Percentiles rank a stretch among this genome's conserved stretches.
These are phyloP conservation scores for Ostrea denselamellosa DNA, from an alignment of 1,140 invertebrate species.

Conservation along the genomic window DNA sequence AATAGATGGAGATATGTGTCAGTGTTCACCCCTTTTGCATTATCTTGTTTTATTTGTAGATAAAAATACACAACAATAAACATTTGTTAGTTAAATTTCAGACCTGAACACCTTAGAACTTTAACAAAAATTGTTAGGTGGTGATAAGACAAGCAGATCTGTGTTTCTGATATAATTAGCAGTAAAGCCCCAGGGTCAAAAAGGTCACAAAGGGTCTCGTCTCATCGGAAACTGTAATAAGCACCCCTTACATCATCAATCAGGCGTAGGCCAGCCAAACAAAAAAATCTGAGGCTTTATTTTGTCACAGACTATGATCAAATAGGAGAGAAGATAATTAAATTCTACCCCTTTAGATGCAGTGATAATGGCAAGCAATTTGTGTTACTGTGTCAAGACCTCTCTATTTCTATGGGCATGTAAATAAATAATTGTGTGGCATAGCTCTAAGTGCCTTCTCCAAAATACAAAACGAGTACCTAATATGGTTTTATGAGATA, in stretches of 20 bases:
- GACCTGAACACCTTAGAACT: conserved; percentile 32
- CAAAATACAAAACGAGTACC: not conserved
- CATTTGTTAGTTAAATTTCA: conserved; percentile 1
- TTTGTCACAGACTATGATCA: conserved; percentile 2
- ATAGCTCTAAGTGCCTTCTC: not conserved
- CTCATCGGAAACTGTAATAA: not conserved
- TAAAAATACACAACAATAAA: not conserved
- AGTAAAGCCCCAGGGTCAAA: not conserved
- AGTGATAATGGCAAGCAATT: conserved; percentile 8
- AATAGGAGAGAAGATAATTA: conserved; percentile 5
- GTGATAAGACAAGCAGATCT: not conserved
- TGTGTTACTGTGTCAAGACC: conserved; percentile 23
- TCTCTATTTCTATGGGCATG: conserved; percentile 16
- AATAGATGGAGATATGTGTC: not conserved
- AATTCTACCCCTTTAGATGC: conserved; percentile 20
- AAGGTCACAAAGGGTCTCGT: not conserved
- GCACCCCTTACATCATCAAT: conserved; percentile 13
- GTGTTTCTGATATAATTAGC: not conserved
- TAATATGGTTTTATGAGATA: conserved; percentile 26
- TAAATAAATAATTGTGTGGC: conserved; percentile 28
- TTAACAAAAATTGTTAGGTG: conserved; percentile 4
- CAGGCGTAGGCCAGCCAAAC: not conserved
- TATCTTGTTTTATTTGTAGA: not conserved
- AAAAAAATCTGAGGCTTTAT: not conserved
- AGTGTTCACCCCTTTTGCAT: not conserved